Evolutionary conservation across 2,888 invertebrate species (phyloP), one percentile per base, ranked within the genome.

Genomic region (Sphinx pinastri): DNA sequence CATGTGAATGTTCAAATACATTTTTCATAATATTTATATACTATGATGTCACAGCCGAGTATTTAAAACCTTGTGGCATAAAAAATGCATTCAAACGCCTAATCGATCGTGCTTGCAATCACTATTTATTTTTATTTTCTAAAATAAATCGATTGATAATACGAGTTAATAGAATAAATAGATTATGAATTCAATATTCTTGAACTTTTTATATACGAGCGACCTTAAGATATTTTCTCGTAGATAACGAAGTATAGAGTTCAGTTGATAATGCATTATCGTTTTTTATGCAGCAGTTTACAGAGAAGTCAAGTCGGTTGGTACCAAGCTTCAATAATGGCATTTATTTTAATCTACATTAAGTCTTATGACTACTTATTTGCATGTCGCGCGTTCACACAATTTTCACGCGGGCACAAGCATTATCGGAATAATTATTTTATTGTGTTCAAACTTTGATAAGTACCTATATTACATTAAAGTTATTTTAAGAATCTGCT

Each of bases 131-230:
- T 79, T 79, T 77, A 76, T 76, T 75, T 76, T 81, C 82, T 81
- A 79, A 82, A 79, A 78, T 75, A 66, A 74, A 75, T 67, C 57
- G 63, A 47, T 69, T 72, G 74, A 59, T 80, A 82, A 79, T 69
- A 76, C 70, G 67, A 71, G 75, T 76, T 80, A 82, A 82, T 81
- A 79, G 76, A 83, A 83, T 80, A 79, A 72, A 81, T 76, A 71
- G 76, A 76, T 76, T 78, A 82, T 83, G 81, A 85, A 84, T 82
- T 87, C 81, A 88, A 87, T 88, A 80, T 84, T 81, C 79, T 76
- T 79, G 73, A 77, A 77, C 78, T 80, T 79, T 83, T 84, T 82
- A 78, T 74, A 77, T 76, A 75, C 75, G 71, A 76, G 74, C 80
- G 82, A 87, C 86, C 84, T 78, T 73, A 80, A 83, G 84, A 79